Conservation (phyloP, 2,888 invertebrate species). For the Acanthoscelides obtectus region DNA sequence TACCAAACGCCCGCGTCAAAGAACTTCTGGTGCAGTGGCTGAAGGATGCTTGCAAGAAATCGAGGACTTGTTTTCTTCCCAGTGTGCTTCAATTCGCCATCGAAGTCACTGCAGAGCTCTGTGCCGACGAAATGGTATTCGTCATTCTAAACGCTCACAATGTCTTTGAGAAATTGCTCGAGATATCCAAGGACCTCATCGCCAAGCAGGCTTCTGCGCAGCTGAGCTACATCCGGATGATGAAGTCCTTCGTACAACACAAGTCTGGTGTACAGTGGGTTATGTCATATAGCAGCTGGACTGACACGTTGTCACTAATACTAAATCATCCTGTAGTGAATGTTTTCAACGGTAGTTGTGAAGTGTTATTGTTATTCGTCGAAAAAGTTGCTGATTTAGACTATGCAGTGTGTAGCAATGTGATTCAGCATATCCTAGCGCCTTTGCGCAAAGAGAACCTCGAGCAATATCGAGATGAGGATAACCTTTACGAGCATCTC, state of each 20-base stretch:
- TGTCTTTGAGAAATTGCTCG: slow-evolving; percentile 39
- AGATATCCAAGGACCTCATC: slow-evolving; percentile 1
- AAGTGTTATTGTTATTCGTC: slow-evolving; percentile 58
- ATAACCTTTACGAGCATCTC: slow-evolving; percentile 51
- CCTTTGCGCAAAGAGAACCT: slow-evolving; percentile 51
- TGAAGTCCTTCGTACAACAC: slow-evolving; percentile 58
- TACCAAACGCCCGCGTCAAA: neutral
- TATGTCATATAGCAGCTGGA: slow-evolving; percentile 59
- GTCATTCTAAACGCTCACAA: slow-evolving; percentile 51
- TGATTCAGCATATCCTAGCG: slow-evolving; percentile 54
- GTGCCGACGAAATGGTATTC: slow-evolving; percentile 57
- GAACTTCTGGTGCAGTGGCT: neutral
- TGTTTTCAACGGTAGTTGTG: slow-evolving; percentile 62
- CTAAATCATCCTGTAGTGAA: slow-evolving; percentile 67
- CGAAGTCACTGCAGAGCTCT: slow-evolving; percentile 58
- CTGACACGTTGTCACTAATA: slow-evolving; percentile 58
- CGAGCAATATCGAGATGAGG: slow-evolving; percentile 13
- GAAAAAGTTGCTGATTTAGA: slow-evolving; percentile 54
- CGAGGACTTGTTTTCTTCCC: slow-evolving; percentile 7
- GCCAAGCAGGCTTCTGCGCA: slow-evolving; percentile 50
- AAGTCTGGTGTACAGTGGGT: slow-evolving; percentile 63
- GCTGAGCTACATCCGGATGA: slow-evolving; percentile 62
- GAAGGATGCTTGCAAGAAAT: neutral
- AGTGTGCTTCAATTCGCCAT: slow-evolving; percentile 55
- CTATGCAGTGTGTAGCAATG: slow-evolving; percentile 50